Conservation (phyloP, 2,113 vertebrate species). For the Hippoglossus stenolepis region DNA sequence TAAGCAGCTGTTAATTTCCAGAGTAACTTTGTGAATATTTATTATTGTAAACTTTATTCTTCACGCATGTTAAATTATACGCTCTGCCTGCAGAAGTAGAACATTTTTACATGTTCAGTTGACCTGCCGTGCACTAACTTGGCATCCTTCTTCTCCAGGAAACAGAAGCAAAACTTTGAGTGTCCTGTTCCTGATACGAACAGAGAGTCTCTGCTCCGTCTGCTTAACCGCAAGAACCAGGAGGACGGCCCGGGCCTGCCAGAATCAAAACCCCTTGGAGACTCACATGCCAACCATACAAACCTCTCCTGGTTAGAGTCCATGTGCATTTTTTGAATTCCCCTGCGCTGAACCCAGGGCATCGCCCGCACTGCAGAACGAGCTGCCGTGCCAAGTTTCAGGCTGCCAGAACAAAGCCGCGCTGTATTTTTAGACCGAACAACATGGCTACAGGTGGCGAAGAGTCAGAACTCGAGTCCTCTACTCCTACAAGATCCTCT, state of each 20-base stretch:
- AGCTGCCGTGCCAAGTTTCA: constrained; percentile 65
- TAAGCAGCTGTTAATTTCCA: background rate
- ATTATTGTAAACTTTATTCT: background rate
- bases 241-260: constrained; percentile 11
- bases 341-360: constrained; percentile 56
- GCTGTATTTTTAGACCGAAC: constrained; percentile 69
- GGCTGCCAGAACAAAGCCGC: constrained; percentile 64
- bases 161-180: background rate
- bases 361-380: constrained; percentile 38
- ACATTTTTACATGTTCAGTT: background rate
- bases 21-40: background rate
- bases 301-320: constrained; percentile 36
- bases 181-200: background rate
- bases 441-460: constrained; percentile 74
- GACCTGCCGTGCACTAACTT: background rate
- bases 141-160: background rate
- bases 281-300: constrained; percentile 2
- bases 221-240: constrained; percentile 16
- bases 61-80: background rate
- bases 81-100: background rate
- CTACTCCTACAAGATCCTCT: constrained; percentile 73
- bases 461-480: constrained; percentile 69
- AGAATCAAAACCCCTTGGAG: constrained; percentile 30
- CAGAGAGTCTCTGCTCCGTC: background rate
- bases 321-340: constrained; percentile 44